Evolutionary conservation across 1,140 invertebrate genomes (phyloP), one percentile per base, ranked within the genome.

Genomic region (Drosophila ogumai): DNA sequence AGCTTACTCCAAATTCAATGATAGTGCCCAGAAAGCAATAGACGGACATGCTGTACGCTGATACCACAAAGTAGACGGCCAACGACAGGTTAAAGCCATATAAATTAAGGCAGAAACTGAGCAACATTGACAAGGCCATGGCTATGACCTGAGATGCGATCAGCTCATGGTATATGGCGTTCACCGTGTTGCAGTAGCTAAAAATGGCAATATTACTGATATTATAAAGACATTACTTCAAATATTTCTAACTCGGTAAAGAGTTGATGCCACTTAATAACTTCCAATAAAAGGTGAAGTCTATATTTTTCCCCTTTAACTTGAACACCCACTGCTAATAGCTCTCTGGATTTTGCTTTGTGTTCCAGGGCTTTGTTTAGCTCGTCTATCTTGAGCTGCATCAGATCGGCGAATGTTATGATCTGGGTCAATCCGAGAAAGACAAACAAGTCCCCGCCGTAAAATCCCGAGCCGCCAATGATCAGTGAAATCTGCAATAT

Each of bases 241-340:
- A 36, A 6, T 15, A 13, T 15, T 22, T 32, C 36, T 43, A 57
- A 87, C 84, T 67, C 19, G 0, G 58, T 74, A 10, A 82, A 82
- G 0, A 69, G 15, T n/a, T 87, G 84, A 80, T 87, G 84, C 84
- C 84, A 87, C 15, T 74, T 77, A 13, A 87, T 88, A 10, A 79
- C 34, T 6, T 87, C 84, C 1, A 88, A n/a, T 0, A 87, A 55
- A 5, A 77, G 13, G 3, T 12, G 7, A 1, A 69, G 17, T 1
- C 60, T 31, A 8, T 41, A 9, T 3, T 40, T 19, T 10, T 58
- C 63, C 28, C 46, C 25, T 13, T 28, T 38, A 12, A 65, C 34
- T 1, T 1, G 6, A 0, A 7, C 19, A 12, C 60, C 74, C 0
- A 81, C 65, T 3, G 3, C 3, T 0, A 41, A 7, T 1, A 25